Evolutionary conservation across 2,113 vertebrate species (phyloP), one percentile per base, ranked within the genome.

Genomic region (Fukomys damarensis): DNA sequence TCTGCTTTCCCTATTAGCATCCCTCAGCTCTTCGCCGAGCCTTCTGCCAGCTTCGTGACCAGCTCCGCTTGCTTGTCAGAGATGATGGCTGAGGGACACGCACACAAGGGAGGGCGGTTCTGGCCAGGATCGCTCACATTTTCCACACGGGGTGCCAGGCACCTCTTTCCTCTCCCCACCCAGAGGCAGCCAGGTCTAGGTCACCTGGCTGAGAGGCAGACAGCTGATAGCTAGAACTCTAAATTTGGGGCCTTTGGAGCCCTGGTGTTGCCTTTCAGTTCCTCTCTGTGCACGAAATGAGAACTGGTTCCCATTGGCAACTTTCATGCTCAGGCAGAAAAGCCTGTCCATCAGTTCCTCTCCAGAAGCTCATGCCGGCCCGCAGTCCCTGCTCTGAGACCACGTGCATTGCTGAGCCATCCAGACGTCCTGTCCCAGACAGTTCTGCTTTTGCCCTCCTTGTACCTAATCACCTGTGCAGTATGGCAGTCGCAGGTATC

Each of bases 81-180:
- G 91, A 90, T 46, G 95, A 89, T 32, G 91, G 81, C 80, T 28
- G 46, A 70, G 95, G 61, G 93, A 63, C 16, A 63, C 74, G 24
- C 35, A 14, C 77, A 58, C 61, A 38, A 61, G 52, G 80, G 41
- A 95, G 84, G 85, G 90, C 5, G 46, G 90, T 88, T 41, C 93
- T 96, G 81, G 93, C 97, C 80, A 96, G 95, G 95, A 93, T 72
- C 72, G 20, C 96, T 96, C 96, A 97, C 97, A 98, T 98, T 99
- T 99, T 98, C 98, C 98, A 4, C 94, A 95, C 91, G 7, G 81
- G 41, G 80, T 98, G 98, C 98, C 98, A 99, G 95, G 52, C 88
- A 46, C 95, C 96, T 98, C 76, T 95, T 92, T 96, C 82, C 86
- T 97, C 70, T 95, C 93, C 82, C 81, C 74, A 88, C 86, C 77